These are phyloP conservation scores for Netelia fuscicornis DNA, from an alignment of 2,888 invertebrate genomes.

Conservation along the genomic window DNA sequence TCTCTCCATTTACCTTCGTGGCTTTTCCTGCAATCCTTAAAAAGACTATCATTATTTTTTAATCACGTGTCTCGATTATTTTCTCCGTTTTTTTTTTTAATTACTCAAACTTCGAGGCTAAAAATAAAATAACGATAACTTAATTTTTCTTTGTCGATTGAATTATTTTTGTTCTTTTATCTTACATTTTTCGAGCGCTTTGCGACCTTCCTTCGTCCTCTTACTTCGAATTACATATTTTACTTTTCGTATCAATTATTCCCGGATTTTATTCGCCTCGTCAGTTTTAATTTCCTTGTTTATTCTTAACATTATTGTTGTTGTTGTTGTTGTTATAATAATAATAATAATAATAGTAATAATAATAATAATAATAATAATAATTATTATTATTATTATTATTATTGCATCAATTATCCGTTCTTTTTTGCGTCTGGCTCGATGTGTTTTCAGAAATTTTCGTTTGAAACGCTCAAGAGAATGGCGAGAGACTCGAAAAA, in stretches of 20 bases:
- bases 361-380: too few relatives aligned
- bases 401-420: too few relatives aligned
- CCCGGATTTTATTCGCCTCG: background rate
- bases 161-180: background rate
- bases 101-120: background rate
- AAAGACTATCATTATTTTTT: background rate
- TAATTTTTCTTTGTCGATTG: background rate
- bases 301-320: background rate
- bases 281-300: background rate
- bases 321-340: too few relatives aligned
- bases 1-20: background rate
- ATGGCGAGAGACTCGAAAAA: constrained; percentile 26
- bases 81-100: background rate
- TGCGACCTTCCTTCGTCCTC: too few relatives aligned
- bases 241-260: background rate
- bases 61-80: background rate
- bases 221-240: background rate
- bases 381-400: background rate
- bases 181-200: too few relatives aligned
- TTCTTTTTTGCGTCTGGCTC: background rate
- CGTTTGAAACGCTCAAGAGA: background rate
- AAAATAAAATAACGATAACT: constrained; percentile 5
- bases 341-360: too few relatives aligned
- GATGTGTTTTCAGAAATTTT: background rate
- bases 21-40: background rate